A percentile compares a stretch with the other conserved stretches of the same genome.
phyloP scores from a whole-genome alignment of 53 echinoderm and acorn worm species.

The Arbacia lixula region DNA sequence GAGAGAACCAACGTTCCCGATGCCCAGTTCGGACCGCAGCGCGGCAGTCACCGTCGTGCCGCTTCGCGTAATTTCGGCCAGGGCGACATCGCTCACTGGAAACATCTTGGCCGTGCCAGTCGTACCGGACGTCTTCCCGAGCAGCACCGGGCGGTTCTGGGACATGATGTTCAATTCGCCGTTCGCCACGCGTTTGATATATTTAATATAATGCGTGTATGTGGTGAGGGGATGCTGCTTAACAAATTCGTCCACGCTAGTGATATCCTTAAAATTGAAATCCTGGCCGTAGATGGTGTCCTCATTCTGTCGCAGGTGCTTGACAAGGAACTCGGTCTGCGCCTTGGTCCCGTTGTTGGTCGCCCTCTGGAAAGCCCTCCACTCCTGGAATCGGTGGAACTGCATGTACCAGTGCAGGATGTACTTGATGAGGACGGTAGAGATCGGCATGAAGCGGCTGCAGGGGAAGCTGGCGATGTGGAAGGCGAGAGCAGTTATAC shows the following conservation, averaged over 20 bases:
- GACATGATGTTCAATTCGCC: conserved; percentile 27
- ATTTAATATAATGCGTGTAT: conserved; percentile 4
- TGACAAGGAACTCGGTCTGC: conserved; percentile 3
- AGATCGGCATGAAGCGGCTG: conserved; percentile 8
- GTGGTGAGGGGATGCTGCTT: conserved; percentile 24
- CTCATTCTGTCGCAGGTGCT: not conserved
- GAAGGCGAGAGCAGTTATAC: not conserved
- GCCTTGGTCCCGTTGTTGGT: not conserved
- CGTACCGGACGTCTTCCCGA: conserved; percentile 36
- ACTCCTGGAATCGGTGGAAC: not conserved
- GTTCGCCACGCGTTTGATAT: conserved; percentile 32
- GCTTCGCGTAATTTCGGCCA: not conserved
- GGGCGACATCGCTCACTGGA: not conserved
- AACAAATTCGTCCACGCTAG: conserved; percentile 19
- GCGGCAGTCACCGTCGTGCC: not conserved
- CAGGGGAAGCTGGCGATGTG: conserved; percentile 1
- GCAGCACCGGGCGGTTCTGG: not conserved
- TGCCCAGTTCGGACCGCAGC: not conserved
- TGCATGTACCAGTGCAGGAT: not conserved
- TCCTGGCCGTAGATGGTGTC: conserved; percentile 26
- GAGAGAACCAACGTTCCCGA: not conserved
- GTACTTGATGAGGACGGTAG: conserved; percentile 12
- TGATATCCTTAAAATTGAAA: not conserved
- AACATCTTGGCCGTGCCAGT: conserved; percentile 32
- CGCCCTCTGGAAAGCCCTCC: not conserved